Evolutionary conservation across 1,140 invertebrate genomes (phyloP).

Genomic region (Anagrus nilaparvatae): DNA sequence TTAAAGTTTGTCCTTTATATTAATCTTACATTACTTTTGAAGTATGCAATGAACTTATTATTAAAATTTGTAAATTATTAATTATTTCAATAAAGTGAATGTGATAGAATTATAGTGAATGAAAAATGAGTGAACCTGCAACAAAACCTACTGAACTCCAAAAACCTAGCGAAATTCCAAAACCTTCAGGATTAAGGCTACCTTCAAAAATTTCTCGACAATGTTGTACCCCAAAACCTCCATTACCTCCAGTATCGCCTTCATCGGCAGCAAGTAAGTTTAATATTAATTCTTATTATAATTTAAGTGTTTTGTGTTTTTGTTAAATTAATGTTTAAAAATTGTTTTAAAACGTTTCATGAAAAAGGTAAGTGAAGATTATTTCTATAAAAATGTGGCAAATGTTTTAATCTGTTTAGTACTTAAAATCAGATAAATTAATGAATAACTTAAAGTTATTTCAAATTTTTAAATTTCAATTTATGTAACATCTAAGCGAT

Average conservation of each 20-base stretch:
- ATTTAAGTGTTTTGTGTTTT: not conserved
- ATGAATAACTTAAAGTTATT: not conserved
- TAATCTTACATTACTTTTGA: too few relatives aligned
- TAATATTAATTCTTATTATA: slow-evolving; percentile 1
- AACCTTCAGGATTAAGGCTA: slow-evolving; percentile 45
- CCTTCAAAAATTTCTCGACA: slow-evolving; percentile 52
- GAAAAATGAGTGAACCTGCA: slow-evolving; percentile 9
- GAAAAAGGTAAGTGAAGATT: not conserved
- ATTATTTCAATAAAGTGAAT: too few relatives aligned
- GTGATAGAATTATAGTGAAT: not conserved
- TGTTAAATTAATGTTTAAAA: not conserved
- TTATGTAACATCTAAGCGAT: too few relatives aligned
- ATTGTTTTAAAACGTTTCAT: not conserved
- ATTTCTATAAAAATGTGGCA: not conserved
- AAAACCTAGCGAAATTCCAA: slow-evolving; percentile 26
- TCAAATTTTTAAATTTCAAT: not conserved
- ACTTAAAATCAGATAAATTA: not conserved
- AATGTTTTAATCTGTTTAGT: not conserved
- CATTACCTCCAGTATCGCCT: slow-evolving; percentile 46
- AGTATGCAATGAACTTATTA: too few relatives aligned
- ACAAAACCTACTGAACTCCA: slow-evolving; percentile 8
- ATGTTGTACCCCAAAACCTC: slow-evolving; percentile 49
- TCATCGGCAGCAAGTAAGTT: slow-evolving; percentile 37
- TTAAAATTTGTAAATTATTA: too few relatives aligned
- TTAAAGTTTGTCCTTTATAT: too few relatives aligned